Base-by-base conservation (phyloP, 2,888 invertebrate genomes). In the Nipponacmea schrenckii region DNA sequence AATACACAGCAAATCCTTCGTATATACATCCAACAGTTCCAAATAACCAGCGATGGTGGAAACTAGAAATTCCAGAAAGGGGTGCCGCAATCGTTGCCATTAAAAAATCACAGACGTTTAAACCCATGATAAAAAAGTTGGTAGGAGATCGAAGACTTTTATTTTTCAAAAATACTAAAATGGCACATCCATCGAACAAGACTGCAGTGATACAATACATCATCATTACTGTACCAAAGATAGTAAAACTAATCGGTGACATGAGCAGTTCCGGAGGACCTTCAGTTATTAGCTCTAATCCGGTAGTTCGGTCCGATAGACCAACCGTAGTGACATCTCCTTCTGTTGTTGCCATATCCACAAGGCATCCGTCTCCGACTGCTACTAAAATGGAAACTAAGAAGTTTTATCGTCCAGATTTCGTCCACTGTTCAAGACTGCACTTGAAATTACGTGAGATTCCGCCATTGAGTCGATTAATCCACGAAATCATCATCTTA, bases 1-100 rank as follows among this genome's bases (percentile, higher is more conserved):
- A 81, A 67, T 82, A 85, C 10, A 84, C 81, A 10, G 77, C 39
- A 71, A 85, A 86, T 14, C 80, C 86, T 62, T 84, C 82, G 24
- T 80, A 73, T 27, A 74, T 72, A 69, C 85, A 86, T 12, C 77
- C 72, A 17, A 68, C 67, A 10, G 79, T 66, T n/a, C 72, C 63
- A 79, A 69, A 68, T 76, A 81, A 12, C 80, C 79, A 44, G 64
- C 73, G 62, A 74, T 75, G 24, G 77, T 74, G 31, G 67, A 71
- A 62, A 69, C 72, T 70, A 7, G 76, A 56, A 24, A 56, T 24
- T 2, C 20, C 56, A 10, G 56, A 56, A 24, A 81, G 64, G 0
- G 82, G 81, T 14, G 75, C 72, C 7, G 76, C 80, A 15, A 80
- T 20, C 2, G 71, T n/a, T 8, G 79, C 72, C 81, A 85, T 83